Evolutionary conservation across 1,140 invertebrate species (phyloP).

Genomic region (Anoplophora glabripennis): DNA sequence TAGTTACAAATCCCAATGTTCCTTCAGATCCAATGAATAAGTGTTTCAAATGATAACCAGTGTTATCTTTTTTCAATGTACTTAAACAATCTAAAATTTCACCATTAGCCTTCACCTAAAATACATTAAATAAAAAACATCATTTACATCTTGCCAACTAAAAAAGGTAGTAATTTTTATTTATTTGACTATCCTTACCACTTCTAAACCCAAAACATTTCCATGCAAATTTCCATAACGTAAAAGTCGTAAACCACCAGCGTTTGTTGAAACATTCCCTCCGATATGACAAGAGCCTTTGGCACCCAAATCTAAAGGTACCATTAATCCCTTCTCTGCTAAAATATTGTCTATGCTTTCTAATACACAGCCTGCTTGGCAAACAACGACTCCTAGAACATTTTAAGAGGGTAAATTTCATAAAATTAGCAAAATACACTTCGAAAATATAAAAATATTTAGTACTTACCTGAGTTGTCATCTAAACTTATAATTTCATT

Average conservation of each 20-base stretch:
- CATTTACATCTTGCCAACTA: too few relatives aligned
- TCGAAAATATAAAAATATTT: too few relatives aligned
- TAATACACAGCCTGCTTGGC: slow-evolving; percentile 90
- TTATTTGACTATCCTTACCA: slow-evolving; percentile 57
- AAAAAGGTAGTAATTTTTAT: too few relatives aligned
- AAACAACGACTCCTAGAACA: slow-evolving; percentile 48
- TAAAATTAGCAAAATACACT: too few relatives aligned
- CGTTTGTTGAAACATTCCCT: slow-evolving; percentile 95
- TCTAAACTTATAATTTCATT: slow-evolving; percentile 85
- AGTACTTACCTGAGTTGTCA: slow-evolving; percentile 47
- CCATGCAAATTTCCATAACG: slow-evolving; percentile 95
- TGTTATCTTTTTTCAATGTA: slow-evolving; percentile 93
- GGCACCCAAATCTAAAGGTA: slow-evolving; percentile 94
- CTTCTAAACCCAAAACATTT: slow-evolving; percentile 86
- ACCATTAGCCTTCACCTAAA: slow-evolving; percentile 84
- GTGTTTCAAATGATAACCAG: slow-evolving; percentile 94
- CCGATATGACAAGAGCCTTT: slow-evolving; percentile 97
- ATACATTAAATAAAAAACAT: slow-evolving; percentile 9
- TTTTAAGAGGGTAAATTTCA: too few relatives aligned
- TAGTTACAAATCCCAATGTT: slow-evolving; percentile 91
- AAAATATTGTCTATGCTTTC: slow-evolving; percentile 81
- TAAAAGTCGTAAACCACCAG: slow-evolving; percentile 86
- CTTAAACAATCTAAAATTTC: slow-evolving; percentile 82
- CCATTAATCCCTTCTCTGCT: slow-evolving; percentile 72
- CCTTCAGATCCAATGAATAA: slow-evolving; percentile 98